A percentile compares a stretch with the other conserved stretches of the same genome.
phyloP scores from a whole-genome alignment of 2,113 vertebrate species.

The Passer domesticus region DNA sequence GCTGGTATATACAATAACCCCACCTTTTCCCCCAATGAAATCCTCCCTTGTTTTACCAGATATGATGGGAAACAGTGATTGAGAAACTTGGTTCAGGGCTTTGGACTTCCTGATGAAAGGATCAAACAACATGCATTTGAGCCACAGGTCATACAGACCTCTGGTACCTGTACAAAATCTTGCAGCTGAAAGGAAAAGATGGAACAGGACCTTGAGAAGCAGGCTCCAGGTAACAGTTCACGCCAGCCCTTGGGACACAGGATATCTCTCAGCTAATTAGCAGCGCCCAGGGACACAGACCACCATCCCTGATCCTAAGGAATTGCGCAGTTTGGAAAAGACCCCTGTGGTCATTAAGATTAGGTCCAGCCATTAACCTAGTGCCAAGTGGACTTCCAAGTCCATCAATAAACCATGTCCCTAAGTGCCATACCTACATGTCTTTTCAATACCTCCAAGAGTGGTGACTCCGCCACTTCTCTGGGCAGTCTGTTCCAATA shows the following conservation, averaged over 20 bases:
- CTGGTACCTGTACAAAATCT: background rate
- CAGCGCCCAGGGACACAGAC: background rate
- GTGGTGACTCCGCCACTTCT: background rate
- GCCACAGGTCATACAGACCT: background rate
- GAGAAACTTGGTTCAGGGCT: background rate
- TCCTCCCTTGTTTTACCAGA: background rate
- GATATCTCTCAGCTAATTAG: background rate
- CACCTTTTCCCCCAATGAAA: background rate
- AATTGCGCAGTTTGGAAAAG: background rate
- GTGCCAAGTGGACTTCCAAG: background rate
- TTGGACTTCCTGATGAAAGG: background rate
- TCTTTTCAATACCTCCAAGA: background rate
- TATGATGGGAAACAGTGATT: background rate
- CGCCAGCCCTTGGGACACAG: background rate
- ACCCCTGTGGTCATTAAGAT: background rate
- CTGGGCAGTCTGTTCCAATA: background rate
- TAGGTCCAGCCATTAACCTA: background rate
- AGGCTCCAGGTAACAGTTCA: background rate
- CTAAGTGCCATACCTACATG: fast-evolving
- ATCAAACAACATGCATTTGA: fast-evolving
- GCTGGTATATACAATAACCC: fast-evolving
- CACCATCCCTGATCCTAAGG: background rate
- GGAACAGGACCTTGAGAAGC: background rate
- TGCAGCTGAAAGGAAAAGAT: background rate
- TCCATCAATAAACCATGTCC: background rate